Evolutionary conservation across 1,140 invertebrate species (phyloP).

Genomic region (Sweltsa coloradensis): DNA sequence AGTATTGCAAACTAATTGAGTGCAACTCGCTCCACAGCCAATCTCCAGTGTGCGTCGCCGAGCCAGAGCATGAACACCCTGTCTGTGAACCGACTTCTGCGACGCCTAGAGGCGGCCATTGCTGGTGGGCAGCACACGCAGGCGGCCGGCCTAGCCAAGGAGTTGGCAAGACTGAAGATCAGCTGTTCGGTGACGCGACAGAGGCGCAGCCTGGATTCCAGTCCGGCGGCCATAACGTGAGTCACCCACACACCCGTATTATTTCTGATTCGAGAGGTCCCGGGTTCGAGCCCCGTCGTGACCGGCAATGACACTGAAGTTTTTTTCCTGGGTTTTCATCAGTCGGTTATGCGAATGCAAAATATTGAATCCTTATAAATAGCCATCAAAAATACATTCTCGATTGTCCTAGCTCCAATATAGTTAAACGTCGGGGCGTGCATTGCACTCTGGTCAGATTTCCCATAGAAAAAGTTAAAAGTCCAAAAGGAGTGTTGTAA

Average conservation of each 20-base stretch:
- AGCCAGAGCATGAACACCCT: conserved; percentile 37
- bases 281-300: too few species aligned
- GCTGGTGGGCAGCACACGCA: conserved; percentile 48
- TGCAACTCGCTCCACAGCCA: too few species aligned
- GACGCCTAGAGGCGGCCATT: conserved; percentile 52
- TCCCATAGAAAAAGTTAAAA: too few species aligned
- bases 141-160: conserved; percentile 51
- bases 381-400: background rate
- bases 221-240: conserved; percentile 12
- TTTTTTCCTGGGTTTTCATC: background rate
- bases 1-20: too few species aligned
- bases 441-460: too few species aligned
- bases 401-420: too few species aligned
- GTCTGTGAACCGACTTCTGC: conserved; percentile 46
- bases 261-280: too few species aligned
- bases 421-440: background rate
- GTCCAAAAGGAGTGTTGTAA: conserved; percentile 4
- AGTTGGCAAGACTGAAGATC: conserved; percentile 53
- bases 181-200: conserved; percentile 48
- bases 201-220: conserved; percentile 20
- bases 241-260: background rate
- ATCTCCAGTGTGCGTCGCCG: conserved; percentile 6
- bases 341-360: too few species aligned
- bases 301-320: background rate
- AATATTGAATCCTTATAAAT: background rate